phyloP scores from a whole-genome alignment of 2,888 invertebrate genomes.

The Drosophila bunnanda region DNA sequence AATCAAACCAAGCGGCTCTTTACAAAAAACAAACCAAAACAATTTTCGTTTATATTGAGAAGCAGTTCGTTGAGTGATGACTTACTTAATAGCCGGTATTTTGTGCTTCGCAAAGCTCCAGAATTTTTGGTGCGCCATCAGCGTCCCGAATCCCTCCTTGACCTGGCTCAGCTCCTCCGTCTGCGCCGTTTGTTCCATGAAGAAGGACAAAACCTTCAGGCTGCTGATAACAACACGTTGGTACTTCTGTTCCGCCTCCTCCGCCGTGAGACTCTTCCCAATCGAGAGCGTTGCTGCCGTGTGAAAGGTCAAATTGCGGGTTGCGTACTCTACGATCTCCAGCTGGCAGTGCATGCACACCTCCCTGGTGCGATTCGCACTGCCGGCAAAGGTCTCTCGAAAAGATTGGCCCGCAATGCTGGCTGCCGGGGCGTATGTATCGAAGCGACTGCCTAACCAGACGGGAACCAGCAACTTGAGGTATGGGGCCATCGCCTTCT shows the following conservation, averaged over 20 bases:
- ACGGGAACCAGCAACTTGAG: constrained; percentile 91
- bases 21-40: not conserved
- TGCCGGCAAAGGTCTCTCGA: constrained; percentile 90
- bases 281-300: constrained; percentile 86
- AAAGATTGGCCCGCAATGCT: constrained; percentile 89
- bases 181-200: constrained; percentile 87
- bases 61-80: not conserved
- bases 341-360: constrained; percentile 92
- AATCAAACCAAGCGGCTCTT: constrained; percentile 89
- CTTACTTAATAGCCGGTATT: constrained; percentile 84
- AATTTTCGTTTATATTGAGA: not conserved
- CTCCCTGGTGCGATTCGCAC: constrained; percentile 89
- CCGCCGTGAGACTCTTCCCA: constrained; percentile 86
- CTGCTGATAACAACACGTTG: constrained; percentile 88
- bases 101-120: constrained; percentile 89
- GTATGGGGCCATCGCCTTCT: constrained; percentile 91
- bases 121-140: constrained; percentile 88
- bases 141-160: constrained; percentile 84
- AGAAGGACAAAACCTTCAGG: constrained; percentile 88
- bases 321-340: constrained; percentile 91
- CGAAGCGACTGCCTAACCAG: constrained; percentile 94
- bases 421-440: constrained; percentile 93
- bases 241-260: constrained; percentile 90
- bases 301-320: constrained; percentile 88
- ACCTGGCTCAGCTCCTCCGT: constrained; percentile 78